These are phyloP conservation scores for Nesoenas mayeri DNA, from an alignment of 2,113 vertebrate genomes.

Conservation along the genomic window DNA sequence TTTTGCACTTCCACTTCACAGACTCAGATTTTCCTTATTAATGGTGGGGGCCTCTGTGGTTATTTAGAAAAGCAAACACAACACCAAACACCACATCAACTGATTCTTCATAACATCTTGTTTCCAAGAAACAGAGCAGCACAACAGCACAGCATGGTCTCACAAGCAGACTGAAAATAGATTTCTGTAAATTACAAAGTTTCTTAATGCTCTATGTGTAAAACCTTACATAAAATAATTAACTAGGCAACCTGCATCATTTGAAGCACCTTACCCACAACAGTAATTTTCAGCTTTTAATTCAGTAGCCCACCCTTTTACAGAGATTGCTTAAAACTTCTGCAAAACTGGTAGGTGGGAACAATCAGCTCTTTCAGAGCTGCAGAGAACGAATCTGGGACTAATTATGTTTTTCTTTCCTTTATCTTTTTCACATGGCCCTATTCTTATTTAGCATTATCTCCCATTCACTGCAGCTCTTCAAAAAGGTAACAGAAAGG, in stretches of 20 bases:
- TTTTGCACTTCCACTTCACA: background rate
- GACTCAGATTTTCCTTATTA: background rate
- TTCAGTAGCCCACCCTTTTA: background rate
- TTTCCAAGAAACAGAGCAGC: background rate
- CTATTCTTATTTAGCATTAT: background rate
- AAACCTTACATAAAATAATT: background rate
- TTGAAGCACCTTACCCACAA: background rate
- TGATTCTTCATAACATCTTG: background rate
- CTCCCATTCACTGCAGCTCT: background rate
- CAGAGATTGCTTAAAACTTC: background rate
- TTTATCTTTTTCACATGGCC: background rate
- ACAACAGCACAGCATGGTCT: background rate
- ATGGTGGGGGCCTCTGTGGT: rapidly evolving
- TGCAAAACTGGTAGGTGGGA: background rate
- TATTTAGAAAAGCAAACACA: background rate
- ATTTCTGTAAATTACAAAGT: background rate
- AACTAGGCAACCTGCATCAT: background rate
- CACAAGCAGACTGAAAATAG: background rate
- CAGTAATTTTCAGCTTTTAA: background rate
- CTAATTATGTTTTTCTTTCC: background rate
- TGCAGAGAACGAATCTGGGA: background rate
- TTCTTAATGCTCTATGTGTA: background rate
- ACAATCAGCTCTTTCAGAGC: background rate
- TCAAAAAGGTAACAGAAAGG: background rate
- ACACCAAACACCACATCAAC: background rate